Percentiles rank a stretch among this genome's conserved stretches.
These are phyloP conservation scores for Sinocyclocheilus rhinocerous DNA, from an alignment of 2,113 vertebrate species.

Conservation along the genomic window DNA sequence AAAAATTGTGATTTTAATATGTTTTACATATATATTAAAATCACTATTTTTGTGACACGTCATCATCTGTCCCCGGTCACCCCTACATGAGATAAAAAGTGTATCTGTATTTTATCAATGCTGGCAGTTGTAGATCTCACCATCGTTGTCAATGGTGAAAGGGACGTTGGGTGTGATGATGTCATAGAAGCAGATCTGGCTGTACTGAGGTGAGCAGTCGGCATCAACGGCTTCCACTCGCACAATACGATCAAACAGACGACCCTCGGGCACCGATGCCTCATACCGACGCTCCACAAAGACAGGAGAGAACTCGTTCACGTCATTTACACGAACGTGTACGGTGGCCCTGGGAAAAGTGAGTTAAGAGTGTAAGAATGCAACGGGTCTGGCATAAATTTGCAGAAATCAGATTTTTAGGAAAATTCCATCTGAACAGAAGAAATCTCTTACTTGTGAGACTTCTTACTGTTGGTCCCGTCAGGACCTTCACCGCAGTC, in stretches of 20 bases:
- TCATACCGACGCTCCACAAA: constrained; percentile 92
- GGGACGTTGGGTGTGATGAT: constrained; percentile 96
- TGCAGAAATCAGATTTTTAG: neutral
- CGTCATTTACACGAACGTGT: constrained; percentile 94
- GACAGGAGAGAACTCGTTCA: constrained; percentile 96
- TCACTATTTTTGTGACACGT: neutral
- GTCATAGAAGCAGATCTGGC: constrained; percentile 99
- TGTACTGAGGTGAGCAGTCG: constrained; percentile 97
- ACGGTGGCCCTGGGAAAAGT: constrained; percentile 86
- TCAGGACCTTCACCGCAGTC: constrained; percentile 97
- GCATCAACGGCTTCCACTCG: constrained; percentile 94
- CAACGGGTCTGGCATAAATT: too few relatives aligned
- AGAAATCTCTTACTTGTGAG: constrained; percentile 88
- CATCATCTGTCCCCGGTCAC: neutral
- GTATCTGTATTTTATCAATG: neutral
- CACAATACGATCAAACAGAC: constrained; percentile 91
- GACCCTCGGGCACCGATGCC: constrained; percentile 90
- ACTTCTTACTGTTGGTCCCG: constrained; percentile 95
- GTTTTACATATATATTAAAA: neutral
- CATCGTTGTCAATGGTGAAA: constrained; percentile 95
- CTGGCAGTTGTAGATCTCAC: constrained; percentile 72
- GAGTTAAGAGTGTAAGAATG: neutral
- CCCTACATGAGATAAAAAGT: neutral
- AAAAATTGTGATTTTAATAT: too few relatives aligned
- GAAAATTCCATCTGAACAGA: neutral